phyloP scores from a whole-genome alignment of 2,797 vertebrate genomes.

The Pseudocheirus occidentalis region DNA sequence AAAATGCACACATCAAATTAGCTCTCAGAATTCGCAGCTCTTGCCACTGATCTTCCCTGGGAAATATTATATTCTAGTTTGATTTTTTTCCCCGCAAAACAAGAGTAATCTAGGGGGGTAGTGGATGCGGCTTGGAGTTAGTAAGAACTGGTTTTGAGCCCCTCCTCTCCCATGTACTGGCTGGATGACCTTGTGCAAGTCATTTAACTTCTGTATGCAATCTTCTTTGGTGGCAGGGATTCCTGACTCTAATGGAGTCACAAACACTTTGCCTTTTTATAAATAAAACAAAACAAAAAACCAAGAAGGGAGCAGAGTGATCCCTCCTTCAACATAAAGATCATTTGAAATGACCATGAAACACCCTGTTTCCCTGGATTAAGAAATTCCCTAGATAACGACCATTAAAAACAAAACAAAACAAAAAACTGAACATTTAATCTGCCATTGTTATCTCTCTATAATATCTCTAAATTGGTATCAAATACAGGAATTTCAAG shows the following conservation, averaged over 20 bases:
- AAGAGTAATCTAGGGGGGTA: background rate
- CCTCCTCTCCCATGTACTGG: background rate
- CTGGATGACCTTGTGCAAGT: background rate
- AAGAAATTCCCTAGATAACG: background rate
- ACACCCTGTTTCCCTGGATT: background rate
- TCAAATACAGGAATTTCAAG: constrained; percentile 48
- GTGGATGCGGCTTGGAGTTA: background rate
- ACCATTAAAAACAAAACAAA: background rate
- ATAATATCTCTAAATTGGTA: constrained; percentile 58
- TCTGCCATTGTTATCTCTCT: constrained; percentile 30
- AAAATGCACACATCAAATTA: background rate
- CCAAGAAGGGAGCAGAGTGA: background rate
- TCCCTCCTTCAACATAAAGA: background rate
- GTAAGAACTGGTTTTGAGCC: background rate
- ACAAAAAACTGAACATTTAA: background rate
- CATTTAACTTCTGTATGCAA: background rate
- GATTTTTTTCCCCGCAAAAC: background rate
- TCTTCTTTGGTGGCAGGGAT: background rate
- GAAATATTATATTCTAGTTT: constrained; percentile 53
- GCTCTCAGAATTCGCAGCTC: background rate
- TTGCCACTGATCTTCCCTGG: background rate
- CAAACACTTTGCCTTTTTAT: background rate
- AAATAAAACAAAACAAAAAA: background rate
- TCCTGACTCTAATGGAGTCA: background rate
- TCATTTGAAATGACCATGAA: background rate